Conservation (phyloP, 1,140 invertebrate genomes). For the Bombyx mandarina region DNA sequence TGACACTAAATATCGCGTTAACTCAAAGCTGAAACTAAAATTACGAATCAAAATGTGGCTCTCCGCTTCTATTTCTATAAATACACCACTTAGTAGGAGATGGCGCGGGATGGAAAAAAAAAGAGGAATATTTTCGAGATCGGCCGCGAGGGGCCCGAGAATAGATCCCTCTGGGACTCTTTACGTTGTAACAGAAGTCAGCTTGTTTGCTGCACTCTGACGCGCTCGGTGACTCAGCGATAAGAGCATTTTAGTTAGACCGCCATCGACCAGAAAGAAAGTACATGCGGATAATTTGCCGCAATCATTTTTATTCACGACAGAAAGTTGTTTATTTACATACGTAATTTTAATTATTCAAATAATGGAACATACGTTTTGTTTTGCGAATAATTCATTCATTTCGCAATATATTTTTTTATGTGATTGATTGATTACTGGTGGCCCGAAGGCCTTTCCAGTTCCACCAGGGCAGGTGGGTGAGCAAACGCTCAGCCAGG, state of each 20-base stretch:
- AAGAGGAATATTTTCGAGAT: constrained; percentile 35
- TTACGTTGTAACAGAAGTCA: constrained; percentile 33
- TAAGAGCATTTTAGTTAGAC: not conserved
- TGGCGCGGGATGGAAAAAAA: constrained; percentile 42
- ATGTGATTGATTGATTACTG: too few relatives aligned
- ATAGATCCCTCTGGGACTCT: constrained; percentile 64
- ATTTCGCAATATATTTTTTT: too few relatives aligned
- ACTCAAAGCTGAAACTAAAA: constrained; percentile 4
- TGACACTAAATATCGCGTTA: constrained; percentile 2
- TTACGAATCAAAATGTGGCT: constrained; percentile 4
- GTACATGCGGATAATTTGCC: too few relatives aligned
- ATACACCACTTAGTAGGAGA: constrained; percentile 54
- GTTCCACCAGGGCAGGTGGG: too few relatives aligned
- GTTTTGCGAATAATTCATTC: too few relatives aligned
- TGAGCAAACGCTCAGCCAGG: too few relatives aligned
- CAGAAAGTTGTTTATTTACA: too few relatives aligned
- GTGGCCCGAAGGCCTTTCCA: too few relatives aligned
- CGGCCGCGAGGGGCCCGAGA: constrained; percentile 44
- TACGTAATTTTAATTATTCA: too few relatives aligned
- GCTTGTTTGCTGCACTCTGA: constrained; percentile 23
- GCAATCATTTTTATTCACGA: too few relatives aligned
- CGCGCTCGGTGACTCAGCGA: constrained; percentile 3
- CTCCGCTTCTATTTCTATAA: constrained; percentile 47
- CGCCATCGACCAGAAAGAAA: too few relatives aligned
- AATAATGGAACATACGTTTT: too few relatives aligned